phyloP scores from a whole-genome alignment of 92 coral and sea anemone species.

The Zoanthus gigantus region DNA sequence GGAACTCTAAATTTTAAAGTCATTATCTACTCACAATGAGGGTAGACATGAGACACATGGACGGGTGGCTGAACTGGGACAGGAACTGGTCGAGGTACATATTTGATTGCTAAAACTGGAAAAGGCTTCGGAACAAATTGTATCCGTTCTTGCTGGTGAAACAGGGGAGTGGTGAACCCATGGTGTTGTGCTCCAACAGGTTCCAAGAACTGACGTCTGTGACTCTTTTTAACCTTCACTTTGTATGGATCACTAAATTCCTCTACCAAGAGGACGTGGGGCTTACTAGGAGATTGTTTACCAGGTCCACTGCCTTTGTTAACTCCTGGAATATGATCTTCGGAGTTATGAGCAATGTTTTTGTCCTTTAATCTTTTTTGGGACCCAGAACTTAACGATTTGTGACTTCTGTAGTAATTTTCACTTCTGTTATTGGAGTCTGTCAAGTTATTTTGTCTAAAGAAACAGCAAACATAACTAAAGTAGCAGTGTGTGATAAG shows the following conservation, averaged over 20 bases:
- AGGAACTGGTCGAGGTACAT: slow-evolving; percentile 83
- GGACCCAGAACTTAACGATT: no score
- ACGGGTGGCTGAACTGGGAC: slow-evolving; percentile 70
- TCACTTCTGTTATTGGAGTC: neutral
- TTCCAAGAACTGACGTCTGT: neutral
- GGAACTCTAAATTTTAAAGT: neutral
- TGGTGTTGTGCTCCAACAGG: slow-evolving; percentile 9
- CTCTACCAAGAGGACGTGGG: no score
- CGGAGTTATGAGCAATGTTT: no score
- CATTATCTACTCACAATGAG: slow-evolving; percentile 73
- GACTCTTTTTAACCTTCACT: no score
- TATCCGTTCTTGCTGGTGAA: slow-evolving; percentile 68
- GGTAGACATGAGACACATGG: slow-evolving; percentile 82
- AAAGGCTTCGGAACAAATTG: slow-evolving; percentile 88
- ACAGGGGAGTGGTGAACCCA: slow-evolving; percentile 54
- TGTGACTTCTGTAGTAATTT: neutral
- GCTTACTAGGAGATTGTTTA: no score
- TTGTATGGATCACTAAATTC: no score
- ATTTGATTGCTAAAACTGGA: slow-evolving; percentile 82
- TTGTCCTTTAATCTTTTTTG: no score
- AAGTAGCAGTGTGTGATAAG: neutral
- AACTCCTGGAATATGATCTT: no score
- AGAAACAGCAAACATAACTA: neutral
- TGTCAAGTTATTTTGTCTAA: neutral
- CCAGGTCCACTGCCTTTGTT: no score